Evolutionary conservation across 2,797 vertebrate species (phyloP).

Genomic region (Danio jaintianensis): DNA sequence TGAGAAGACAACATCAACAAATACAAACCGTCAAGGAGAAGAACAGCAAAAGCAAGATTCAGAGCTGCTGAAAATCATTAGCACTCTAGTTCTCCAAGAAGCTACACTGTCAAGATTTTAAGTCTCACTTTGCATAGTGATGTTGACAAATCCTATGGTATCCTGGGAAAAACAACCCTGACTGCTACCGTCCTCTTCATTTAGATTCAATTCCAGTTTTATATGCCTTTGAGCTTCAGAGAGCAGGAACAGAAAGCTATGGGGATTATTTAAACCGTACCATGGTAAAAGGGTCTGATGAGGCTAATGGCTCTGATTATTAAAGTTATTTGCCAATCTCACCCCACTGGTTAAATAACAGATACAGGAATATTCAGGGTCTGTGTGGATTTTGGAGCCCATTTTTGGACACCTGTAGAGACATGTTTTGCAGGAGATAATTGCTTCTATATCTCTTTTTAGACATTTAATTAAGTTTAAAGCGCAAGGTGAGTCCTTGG

Average conservation of each 20-base stretch:
- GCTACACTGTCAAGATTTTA: constrained; percentile 50
- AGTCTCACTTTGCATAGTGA: constrained; percentile 51
- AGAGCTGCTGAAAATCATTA: constrained; percentile 54
- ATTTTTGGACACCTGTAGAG: constrained; percentile 39
- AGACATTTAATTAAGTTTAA: constrained; percentile 46
- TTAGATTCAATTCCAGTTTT: constrained; percentile 46
- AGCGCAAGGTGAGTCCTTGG: constrained; percentile 10
- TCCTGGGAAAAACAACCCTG: constrained; percentile 23
- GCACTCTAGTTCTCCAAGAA: constrained; percentile 40
- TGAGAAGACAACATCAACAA: constrained; percentile 48
- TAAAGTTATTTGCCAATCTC: background rate
- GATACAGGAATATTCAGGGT: constrained; percentile 15
- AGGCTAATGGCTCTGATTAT: background rate
- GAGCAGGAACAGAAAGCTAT: constrained; percentile 6
- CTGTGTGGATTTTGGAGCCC: constrained; percentile 15
- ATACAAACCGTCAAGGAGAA: constrained; percentile 12
- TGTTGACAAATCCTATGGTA: constrained; percentile 52
- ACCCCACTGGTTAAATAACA: constrained; percentile 19
- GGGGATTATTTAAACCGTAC: constrained; percentile 22
- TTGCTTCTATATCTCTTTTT: constrained; percentile 47
- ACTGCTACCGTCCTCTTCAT: constrained; percentile 40
- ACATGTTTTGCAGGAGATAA: constrained; percentile 12
- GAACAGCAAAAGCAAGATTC: constrained; percentile 3
- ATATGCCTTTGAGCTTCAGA: constrained; percentile 12
- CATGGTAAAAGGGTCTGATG: constrained; percentile 6